Evolutionary conservation across 2,113 vertebrate genomes (phyloP), one percentile per base, ranked within the genome.

Genomic region (Acrocephalus kingi): DNA sequence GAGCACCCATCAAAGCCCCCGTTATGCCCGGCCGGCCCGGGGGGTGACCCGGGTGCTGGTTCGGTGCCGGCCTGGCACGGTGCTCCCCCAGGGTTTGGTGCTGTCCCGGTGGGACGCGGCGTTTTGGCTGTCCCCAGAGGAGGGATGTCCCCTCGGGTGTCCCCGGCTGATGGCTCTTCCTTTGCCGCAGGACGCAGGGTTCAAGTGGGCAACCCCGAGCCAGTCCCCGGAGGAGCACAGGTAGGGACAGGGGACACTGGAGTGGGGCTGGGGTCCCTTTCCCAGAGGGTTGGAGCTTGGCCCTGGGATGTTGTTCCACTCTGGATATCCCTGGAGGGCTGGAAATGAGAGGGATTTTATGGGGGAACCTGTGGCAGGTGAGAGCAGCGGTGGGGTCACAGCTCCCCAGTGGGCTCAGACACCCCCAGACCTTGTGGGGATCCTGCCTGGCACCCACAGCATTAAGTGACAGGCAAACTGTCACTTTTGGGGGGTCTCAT

Each of bases 141-240:
- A 30, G 25, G 15, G 35, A 55, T 84, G 72, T 84, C 63, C 63
- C 72, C 72, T 27, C 10, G 14, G 4, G 37, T 19, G 61, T 27
- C 24, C 23, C 73, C 67, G 0, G 1, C 58, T 87, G 33, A 92
- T 5, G 18, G n/a, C 51, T 74, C n/a, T 71, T 52, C 37, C 35
- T 89, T 84, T 54, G 89, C 23, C 1, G 0, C 94, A 99, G 99
- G 98, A 98, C 1, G 95, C 97, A 0, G 97, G 98, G 75, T 98
- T 99, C 97, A 98, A 97, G 74, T 99, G 99, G 99, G 98, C 97
- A 54, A 98, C 98, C 52, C 97, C 98, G 1, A 98, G 97, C 17
- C 98, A 98, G 90, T 96, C 98, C 54, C 98, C 98, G 1, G 99
- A 99, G 92, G 99, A 99, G 79, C 98, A 99, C 84, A 98, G 99